Conservation (phyloP, 2,113 vertebrate genomes). For the Chinchilla lanigera region DNA sequence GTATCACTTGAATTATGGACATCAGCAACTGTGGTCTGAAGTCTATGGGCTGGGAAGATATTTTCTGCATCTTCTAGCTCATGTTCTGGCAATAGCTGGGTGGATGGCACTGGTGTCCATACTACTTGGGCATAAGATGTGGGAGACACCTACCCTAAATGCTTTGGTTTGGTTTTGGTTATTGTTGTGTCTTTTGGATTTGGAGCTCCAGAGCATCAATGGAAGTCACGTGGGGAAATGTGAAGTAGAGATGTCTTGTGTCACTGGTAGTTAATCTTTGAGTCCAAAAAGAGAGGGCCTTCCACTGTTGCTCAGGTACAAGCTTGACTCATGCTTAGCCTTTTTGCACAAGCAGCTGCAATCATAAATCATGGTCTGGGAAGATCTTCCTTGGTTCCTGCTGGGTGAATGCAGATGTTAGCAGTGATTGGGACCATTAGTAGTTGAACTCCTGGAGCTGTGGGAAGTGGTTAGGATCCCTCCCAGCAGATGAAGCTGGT, state of each 20-base stretch:
- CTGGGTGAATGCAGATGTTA: background rate
- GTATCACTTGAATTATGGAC: background rate
- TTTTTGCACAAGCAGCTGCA: background rate
- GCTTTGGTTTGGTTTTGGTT: background rate
- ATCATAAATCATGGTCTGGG: background rate
- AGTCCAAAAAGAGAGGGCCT: background rate
- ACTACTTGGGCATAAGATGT: background rate
- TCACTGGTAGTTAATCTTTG: background rate
- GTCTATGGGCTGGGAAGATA: background rate
- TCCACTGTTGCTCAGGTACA: background rate
- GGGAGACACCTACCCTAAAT: background rate
- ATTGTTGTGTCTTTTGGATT: background rate
- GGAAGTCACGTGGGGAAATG: background rate
- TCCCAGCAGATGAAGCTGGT: background rate
- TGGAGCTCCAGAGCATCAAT: background rate
- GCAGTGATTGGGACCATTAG: background rate
- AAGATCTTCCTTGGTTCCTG: background rate
- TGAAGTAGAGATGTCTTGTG: background rate
- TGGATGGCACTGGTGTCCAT: background rate
- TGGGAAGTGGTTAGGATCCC: background rate
- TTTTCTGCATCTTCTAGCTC: background rate
- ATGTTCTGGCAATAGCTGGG: background rate
- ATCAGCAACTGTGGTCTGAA: background rate
- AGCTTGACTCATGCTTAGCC: background rate
- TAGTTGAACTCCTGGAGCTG: background rate